Conservation (phyloP, 2,888 invertebrate genomes). For the Andrena praecox region DNA sequence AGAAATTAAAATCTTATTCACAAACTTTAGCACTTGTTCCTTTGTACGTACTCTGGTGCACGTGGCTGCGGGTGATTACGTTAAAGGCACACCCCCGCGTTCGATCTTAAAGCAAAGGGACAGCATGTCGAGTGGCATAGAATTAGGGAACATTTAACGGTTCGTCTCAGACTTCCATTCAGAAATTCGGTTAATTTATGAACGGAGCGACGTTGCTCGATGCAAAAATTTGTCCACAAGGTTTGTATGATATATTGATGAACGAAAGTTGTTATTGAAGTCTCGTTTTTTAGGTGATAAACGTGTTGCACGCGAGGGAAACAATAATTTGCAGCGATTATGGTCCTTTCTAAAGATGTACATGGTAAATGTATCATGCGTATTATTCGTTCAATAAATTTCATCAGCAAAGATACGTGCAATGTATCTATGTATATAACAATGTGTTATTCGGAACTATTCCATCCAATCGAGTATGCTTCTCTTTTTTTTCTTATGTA, state of each 20-base stretch:
- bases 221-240: slow-evolving; percentile 56
- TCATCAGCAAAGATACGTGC: slow-evolving; percentile 43
- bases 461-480: slow-evolving; percentile 41
- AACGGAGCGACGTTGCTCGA: slow-evolving; percentile 51
- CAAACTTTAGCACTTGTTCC: slow-evolving; percentile 66
- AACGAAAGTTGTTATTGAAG: slow-evolving; percentile 39
- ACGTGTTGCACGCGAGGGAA: slow-evolving; percentile 22
- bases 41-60: slow-evolving; percentile 66
- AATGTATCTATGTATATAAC: slow-evolving; percentile 45
- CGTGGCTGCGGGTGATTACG: slow-evolving; percentile 51
- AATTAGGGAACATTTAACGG: slow-evolving; percentile 46
- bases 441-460: slow-evolving; percentile 46
- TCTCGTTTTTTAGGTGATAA: slow-evolving; percentile 36
- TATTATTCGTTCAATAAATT: slow-evolving; percentile 52
- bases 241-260: slow-evolving; percentile 51
- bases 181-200: slow-evolving; percentile 39
- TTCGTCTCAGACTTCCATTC: slow-evolving; percentile 50
- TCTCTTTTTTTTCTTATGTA: not conserved
- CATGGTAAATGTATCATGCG: slow-evolving; percentile 57
- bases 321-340: slow-evolving; percentile 42
- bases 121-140: slow-evolving; percentile 54
- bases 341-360: slow-evolving; percentile 46
- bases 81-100: slow-evolving; percentile 39
- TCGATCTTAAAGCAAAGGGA: slow-evolving; percentile 21
- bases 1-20: slow-evolving; percentile 72